A percentile compares a stretch with the other conserved stretches of the same genome.
Evolutionary conservation across 2,113 vertebrate species (phyloP).

Genomic region (Aramus guarauna): DNA sequence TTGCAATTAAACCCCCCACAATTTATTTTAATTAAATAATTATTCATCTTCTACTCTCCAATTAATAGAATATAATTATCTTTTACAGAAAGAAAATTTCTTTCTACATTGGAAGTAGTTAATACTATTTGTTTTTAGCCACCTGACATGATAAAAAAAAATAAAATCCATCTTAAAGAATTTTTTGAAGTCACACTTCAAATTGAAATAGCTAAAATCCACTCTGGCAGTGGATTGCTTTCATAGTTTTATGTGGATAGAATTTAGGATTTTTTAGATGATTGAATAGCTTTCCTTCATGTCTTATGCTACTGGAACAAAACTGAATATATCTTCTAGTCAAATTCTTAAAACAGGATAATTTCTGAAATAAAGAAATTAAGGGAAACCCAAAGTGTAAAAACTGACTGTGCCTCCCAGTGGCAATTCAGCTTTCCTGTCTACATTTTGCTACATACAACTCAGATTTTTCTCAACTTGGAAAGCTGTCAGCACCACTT

Average conservation of each 20-base stretch:
- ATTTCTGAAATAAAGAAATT: not conserved
- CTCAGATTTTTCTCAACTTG: not conserved
- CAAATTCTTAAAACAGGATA: not conserved
- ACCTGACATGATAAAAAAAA: not conserved
- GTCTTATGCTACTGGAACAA: not conserved
- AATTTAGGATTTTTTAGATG: not conserved
- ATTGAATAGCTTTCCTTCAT: not conserved
- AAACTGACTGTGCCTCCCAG: conserved; percentile 18
- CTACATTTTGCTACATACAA: not conserved
- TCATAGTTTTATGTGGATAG: not conserved
- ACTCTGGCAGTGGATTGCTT: not conserved
- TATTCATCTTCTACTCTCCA: not conserved
- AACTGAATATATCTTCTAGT: not conserved
- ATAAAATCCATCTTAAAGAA: not conserved
- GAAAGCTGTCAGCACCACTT: not conserved
- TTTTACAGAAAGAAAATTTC: not conserved
- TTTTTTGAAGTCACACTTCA: not conserved
- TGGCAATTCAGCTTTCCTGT: not conserved
- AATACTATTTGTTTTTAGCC: not conserved
- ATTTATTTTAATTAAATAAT: not conserved
- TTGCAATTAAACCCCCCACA: not conserved
- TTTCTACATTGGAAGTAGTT: not conserved
- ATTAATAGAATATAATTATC: not conserved
- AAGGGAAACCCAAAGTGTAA: not conserved
- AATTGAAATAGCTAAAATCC: not conserved